Conservation (phyloP, 2,113 vertebrate genomes). For the Romanogobio albipinnatus region DNA sequence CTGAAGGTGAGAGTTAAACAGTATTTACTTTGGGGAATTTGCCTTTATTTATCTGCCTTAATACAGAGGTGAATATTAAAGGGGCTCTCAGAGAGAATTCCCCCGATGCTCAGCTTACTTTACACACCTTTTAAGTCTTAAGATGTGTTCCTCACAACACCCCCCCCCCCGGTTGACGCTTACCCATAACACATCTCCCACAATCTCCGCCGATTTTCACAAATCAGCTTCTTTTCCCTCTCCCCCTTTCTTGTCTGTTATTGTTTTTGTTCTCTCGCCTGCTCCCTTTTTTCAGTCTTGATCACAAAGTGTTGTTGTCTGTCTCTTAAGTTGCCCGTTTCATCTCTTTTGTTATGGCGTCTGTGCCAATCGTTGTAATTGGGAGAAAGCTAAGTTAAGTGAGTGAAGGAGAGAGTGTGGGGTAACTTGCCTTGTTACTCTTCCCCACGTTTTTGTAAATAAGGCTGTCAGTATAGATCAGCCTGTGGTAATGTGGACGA, state of each 20-base stretch:
- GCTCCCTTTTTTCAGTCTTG: conserved; percentile 63
- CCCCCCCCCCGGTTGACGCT: conserved; percentile 51
- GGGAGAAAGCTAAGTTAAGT: conserved; percentile 63
- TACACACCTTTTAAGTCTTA: conserved; percentile 74
- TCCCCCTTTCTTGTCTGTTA: conserved; percentile 47
- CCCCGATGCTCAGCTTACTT: conserved; percentile 69
- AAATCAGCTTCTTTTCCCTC: conserved; percentile 62
- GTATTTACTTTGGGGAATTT: conserved; percentile 74
- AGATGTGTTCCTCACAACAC: conserved; percentile 54
- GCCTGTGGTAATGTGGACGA: conserved; percentile 46
- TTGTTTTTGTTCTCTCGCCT: conserved; percentile 42
- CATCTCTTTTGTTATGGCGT: conserved; percentile 67
- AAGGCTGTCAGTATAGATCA: conserved; percentile 64
- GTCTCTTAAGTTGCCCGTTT: conserved; percentile 62
- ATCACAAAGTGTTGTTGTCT: conserved; percentile 65
- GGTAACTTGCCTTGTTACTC: conserved; percentile 62
- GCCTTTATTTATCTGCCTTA: conserved; percentile 77
- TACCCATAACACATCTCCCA: conserved; percentile 67
- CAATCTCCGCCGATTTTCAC: conserved; percentile 68
- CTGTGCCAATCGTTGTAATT: conserved; percentile 67
- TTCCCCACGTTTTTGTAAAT: conserved; percentile 65
- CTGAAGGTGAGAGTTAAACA: conserved; percentile 79
- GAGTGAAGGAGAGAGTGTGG: conserved; percentile 54
- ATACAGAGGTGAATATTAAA: conserved; percentile 74
- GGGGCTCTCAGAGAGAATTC: conserved; percentile 72